These are phyloP conservation scores for Propithecus perrieri DNA, from an alignment of 2,797 vertebrate species.

Conservation along the genomic window DNA sequence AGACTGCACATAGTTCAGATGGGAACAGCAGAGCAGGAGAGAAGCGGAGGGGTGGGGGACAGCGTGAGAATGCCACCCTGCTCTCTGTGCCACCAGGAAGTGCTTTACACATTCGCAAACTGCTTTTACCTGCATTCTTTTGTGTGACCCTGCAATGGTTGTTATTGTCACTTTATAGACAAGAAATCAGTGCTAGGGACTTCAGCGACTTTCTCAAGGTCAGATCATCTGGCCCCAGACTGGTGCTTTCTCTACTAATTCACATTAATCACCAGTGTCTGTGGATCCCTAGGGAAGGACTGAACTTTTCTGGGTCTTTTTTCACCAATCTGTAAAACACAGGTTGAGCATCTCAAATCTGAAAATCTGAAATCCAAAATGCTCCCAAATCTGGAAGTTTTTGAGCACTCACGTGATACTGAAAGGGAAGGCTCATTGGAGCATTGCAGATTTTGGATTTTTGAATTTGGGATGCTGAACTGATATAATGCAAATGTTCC, in stretches of 20 bases:
- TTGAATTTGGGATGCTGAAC: background rate
- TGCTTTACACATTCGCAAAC: rapidly evolving
- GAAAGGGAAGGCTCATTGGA: background rate
- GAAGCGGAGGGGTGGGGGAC: rapidly evolving
- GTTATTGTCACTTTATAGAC: background rate
- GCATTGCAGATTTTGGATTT: background rate
- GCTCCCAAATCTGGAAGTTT: background rate
- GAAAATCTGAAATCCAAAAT: background rate
- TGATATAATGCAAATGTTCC: background rate
- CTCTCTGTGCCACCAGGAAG: background rate
- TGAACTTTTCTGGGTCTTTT: background rate
- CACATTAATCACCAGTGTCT: background rate
- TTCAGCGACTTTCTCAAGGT: background rate
- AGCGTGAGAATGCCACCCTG: rapidly evolving
- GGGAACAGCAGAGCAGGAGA: background rate
- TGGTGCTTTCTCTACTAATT: background rate
- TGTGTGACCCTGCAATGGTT: background rate
- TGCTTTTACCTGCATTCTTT: background rate
- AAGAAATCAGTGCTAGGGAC: background rate
- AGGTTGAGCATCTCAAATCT: background rate
- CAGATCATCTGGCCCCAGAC: background rate
- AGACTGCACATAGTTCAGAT: background rate
- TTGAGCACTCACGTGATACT: background rate
- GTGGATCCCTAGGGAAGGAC: background rate
- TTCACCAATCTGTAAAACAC: background rate